Conservation (phyloP, 2,888 invertebrate species). For the Rhamnusium bicolor region DNA sequence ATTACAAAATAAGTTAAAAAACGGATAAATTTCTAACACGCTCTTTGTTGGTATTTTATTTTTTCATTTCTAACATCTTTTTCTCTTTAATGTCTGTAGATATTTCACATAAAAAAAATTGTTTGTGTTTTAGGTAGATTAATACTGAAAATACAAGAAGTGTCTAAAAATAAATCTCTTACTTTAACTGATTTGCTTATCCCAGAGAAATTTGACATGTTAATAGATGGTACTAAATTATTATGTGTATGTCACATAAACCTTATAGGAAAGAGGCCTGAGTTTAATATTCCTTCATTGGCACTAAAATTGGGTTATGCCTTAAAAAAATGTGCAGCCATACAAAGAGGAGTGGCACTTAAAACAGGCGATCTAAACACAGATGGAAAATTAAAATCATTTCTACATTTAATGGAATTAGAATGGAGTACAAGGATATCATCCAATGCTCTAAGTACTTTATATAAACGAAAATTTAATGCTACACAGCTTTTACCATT, state of each 20-base stretch:
- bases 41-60: too few species aligned
- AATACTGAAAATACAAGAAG: not conserved
- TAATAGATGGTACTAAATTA: not conserved
- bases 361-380: constrained; percentile 36
- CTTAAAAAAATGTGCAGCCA: constrained; percentile 45
- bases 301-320: constrained; percentile 46
- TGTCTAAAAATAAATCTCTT: not conserved
- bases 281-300: constrained; percentile 42
- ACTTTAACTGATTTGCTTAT: not conserved
- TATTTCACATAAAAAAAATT: too few species aligned
- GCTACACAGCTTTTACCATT: constrained; percentile 46
- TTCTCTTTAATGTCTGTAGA: too few species aligned
- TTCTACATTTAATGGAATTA: constrained; percentile 44
- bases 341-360: constrained; percentile 42
- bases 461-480: constrained; percentile 45
- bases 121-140: not conserved
- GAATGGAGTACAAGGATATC: constrained; percentile 50
- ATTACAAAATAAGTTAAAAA: too few species aligned
- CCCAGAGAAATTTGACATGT: not conserved
- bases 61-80: too few species aligned
- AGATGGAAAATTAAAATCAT: constrained; percentile 34
- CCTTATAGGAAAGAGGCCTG: constrained; percentile 34
- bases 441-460: constrained; percentile 44
- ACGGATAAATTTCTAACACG: too few species aligned
- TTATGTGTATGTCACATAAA: not conserved